phyloP scores from a whole-genome alignment of 2,888 invertebrate species.

The Lasioglossum morio region DNA sequence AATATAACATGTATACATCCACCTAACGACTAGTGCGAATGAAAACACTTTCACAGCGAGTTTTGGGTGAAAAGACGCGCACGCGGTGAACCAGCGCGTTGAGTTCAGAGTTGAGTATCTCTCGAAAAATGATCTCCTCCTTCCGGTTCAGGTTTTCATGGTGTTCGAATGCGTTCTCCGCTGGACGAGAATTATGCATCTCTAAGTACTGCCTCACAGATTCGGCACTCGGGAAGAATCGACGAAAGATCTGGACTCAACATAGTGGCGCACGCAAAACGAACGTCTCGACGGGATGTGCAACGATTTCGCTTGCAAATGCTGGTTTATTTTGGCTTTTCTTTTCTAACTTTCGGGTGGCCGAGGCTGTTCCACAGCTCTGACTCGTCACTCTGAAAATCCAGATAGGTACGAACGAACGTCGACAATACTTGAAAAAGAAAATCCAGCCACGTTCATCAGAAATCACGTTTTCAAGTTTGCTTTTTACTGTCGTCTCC shows the following conservation, averaged over 20 bases:
- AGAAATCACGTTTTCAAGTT: background rate
- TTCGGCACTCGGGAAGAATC: conserved; percentile 40
- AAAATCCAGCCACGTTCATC: background rate
- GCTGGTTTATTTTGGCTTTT: conserved; percentile 7
- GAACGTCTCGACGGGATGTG: conserved; percentile 43
- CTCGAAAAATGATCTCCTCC: background rate
- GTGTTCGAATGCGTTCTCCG: background rate
- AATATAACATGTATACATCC: conserved; percentile 38
- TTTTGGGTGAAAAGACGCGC: conserved; percentile 47
- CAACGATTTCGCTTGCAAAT: conserved; percentile 30
- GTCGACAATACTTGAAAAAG: background rate
- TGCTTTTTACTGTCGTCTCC: background rate
- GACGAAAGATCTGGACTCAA: conserved; percentile 57
- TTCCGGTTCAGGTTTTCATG: background rate
- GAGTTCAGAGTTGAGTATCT: conserved; percentile 43
- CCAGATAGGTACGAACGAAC: background rate
- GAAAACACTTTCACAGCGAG: conserved; percentile 59
- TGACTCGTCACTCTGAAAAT: background rate
- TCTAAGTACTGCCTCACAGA: conserved; percentile 17
- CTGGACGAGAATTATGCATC: conserved; percentile 6
- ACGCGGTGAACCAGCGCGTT: conserved; percentile 53
- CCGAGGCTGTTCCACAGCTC: background rate
- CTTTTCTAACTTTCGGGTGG: background rate
- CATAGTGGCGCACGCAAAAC: conserved; percentile 42
- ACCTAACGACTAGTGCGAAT: conserved; percentile 68